Evolutionary conservation across 2,797 vertebrate species (phyloP), one percentile per base, ranked within the genome.

Genomic region (Halcyon smyrnensis): DNA sequence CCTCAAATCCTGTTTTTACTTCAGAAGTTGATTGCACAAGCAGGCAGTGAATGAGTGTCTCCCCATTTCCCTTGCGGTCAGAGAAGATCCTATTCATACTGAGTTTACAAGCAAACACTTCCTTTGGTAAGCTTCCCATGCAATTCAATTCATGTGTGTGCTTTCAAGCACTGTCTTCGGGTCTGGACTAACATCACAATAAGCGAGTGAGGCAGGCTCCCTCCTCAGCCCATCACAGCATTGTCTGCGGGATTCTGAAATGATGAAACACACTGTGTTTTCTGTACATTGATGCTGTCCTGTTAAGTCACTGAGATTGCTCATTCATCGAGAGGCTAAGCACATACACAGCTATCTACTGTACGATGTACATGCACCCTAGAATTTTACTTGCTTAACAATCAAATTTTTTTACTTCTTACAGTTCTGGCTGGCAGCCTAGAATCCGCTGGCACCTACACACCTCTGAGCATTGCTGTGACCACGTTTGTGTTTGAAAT

Each of bases 11-110:
- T 86, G 83, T 82, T 95, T 87, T 92, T 90, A 82, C 95, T 93
- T 94, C 89, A 94, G 77, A 95, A 94, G 91, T 59, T 11, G 96
- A 95, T 97, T 96, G 94, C 95, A 93, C 91, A 96, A 96, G 91
- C 23, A 1, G 88, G 74, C 89, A 90, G 80, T 95, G 93, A 97
- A 90, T 96, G 90, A 95, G 81, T 56, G 91, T 84, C 94, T 95
- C 86, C 92, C 86, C 79, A 34, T 93, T 93, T 95, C 91, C 91
- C 93, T 90, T 97, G 96, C 4, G 92, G 96, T 93, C 92, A 91
- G 90, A 87, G 96, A 89, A 94, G 94, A 97, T 96, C 93, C 94
- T 96, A 95, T 94, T 96, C 87, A 93, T 89, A 56, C 56, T 36
- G 93, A 91, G 86, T 95, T 96, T 93, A 94, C 92, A 89, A 94